Evolutionary conservation across 2,888 invertebrate species (phyloP).

Genomic region (Parochlus steinenii): DNA sequence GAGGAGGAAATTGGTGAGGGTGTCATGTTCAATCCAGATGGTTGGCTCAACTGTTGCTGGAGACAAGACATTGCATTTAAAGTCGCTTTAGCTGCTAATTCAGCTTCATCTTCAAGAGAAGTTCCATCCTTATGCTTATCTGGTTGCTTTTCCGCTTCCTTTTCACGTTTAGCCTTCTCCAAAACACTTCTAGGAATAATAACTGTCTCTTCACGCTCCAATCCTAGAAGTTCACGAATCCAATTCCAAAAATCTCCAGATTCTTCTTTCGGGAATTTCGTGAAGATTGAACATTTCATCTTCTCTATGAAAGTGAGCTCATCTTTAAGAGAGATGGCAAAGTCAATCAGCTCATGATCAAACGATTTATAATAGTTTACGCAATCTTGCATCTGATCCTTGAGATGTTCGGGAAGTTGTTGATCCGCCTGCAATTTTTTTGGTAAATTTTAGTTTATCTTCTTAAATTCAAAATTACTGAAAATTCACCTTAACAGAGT

Average conservation of each 20-base stretch:
- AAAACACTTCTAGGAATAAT: constrained; percentile 29
- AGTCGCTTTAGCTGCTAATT: constrained; percentile 11
- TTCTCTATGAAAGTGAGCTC: constrained; percentile 70
- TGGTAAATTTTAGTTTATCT: too few relatives aligned
- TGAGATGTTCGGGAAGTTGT: constrained; percentile 60
- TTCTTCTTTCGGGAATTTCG: constrained; percentile 71
- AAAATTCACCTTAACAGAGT: too few relatives aligned
- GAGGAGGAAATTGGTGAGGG: constrained; percentile 28
- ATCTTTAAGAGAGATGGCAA: constrained; percentile 29
- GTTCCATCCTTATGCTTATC: background rate
- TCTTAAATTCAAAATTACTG: too few relatives aligned
- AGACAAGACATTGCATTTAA: constrained; percentile 25
- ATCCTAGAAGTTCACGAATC: constrained; percentile 56
- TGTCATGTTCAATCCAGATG: constrained; percentile 31
- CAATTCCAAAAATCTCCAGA: constrained; percentile 65
- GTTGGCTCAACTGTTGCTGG: constrained; percentile 28
- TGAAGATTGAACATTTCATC: constrained; percentile 60
- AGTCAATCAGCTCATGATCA: constrained; percentile 47
- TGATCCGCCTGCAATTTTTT: constrained; percentile 75
- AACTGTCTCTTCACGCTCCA: constrained; percentile 53
- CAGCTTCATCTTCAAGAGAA: constrained; percentile 2
- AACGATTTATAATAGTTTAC: constrained; percentile 64
- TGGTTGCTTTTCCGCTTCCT: constrained; percentile 22
- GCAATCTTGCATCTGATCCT: constrained; percentile 72
- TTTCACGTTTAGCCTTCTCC: constrained; percentile 20